Evolutionary conservation across 2,113 vertebrate species (phyloP), one percentile per base, ranked within the genome.

Genomic region (Lophura nycthemera): DNA sequence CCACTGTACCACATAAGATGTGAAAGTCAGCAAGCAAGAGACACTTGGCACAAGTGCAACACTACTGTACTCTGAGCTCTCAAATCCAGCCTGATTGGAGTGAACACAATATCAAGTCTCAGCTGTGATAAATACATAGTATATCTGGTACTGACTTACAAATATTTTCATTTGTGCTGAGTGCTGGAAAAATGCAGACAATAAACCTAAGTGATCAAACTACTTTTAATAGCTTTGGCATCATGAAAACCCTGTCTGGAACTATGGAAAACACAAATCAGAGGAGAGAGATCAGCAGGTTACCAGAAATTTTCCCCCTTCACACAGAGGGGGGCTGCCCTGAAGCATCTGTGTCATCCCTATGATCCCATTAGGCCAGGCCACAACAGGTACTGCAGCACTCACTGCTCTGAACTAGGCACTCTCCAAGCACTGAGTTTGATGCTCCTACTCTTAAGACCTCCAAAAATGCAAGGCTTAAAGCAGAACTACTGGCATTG

Each of bases 1-100:
- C 36, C 36, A 10, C 0, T 0, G 50, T 15, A 34, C 40, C 17
- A 59, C 45, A 17, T 1, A 1, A 7, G 57, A 82, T 83, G 73
- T 73, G 21, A 65, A 54, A 47, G 10, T 10, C 22, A 86, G 6
- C 42, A 84, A 74, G 24, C 30, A 72, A 64, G 11, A 80, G 76
- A 10, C 86, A 38, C 20, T 19, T 86, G 48, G 17, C n/a, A 22
- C 48, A 10, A 10, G 42, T 77, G 29, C 48, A 63, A n/a, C 25
- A 73, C 8, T 25, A 61, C 36, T 15, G 3, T 16, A 22, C 64
- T 83, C 34, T 63, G 3, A 30, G 59, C 52, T 78, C 83, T 81
- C 30, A 77, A 66, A 38, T 19, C 30, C 34, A 43, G 15, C 9
- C 61, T 38, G 45, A 78, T 50, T 19, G 45, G 11, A 47, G 8